phyloP scores from a whole-genome alignment of 2,888 invertebrate species.

The Stenchaetothrips biformis region DNA sequence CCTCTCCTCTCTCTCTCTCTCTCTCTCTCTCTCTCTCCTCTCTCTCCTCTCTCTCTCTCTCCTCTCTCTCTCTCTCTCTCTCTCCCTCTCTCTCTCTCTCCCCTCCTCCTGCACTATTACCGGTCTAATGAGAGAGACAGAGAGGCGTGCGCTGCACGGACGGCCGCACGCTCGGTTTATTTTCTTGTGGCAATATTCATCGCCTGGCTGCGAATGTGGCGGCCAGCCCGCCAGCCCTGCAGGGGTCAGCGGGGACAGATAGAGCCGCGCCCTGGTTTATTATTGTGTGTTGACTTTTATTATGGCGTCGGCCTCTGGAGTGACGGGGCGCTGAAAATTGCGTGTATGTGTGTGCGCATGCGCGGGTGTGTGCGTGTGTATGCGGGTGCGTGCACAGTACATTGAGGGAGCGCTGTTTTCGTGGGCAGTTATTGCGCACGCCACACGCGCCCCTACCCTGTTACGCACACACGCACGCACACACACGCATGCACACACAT shows the following conservation, averaged over 20 bases:
- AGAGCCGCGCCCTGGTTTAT: slow-evolving; percentile 6
- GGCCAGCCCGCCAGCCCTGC: not conserved
- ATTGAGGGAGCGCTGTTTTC: no score
- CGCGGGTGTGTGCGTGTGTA: not conserved
- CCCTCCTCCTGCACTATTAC: no score
- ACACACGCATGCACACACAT: no score
- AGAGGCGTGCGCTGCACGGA: not conserved
- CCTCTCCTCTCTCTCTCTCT: no score
- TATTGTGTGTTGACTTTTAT: slow-evolving; percentile 25
- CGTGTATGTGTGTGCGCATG: not conserved
- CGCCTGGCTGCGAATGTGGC: not conserved
- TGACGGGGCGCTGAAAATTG: not conserved
- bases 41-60: no score
- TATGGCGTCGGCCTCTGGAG: not conserved
- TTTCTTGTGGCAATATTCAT: slow-evolving; percentile 18
- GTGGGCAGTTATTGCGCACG: no score
- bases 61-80: no score
- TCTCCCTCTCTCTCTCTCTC: no score
- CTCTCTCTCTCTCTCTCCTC: no score
- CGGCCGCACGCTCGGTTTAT: not conserved
- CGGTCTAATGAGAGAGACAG: not conserved
- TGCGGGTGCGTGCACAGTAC: not conserved
- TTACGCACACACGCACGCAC: no score
- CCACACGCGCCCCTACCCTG: no score
- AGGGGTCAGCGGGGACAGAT: not conserved